Conservation (phyloP, 2,113 vertebrate genomes). For the Trematocara macrostoma region DNA sequence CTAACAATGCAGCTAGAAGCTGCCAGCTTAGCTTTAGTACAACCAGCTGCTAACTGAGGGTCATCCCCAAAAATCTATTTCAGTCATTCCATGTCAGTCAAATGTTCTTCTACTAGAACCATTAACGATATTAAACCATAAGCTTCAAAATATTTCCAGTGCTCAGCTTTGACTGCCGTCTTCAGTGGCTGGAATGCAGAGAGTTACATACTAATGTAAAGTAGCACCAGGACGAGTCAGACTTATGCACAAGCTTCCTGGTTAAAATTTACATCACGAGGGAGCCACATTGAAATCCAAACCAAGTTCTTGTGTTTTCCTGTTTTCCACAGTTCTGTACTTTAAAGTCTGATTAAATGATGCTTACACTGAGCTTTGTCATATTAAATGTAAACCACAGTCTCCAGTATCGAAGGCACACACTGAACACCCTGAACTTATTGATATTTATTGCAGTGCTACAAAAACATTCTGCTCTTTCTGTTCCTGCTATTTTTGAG, state of each 20-base stretch:
- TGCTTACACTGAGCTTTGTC: accelerated
- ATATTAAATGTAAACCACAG: background rate
- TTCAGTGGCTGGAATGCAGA: background rate
- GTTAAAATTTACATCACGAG: background rate
- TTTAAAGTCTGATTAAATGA: background rate
- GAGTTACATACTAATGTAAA: accelerated
- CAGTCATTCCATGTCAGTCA: background rate
- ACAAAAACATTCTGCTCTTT: background rate
- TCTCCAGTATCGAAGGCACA: background rate
- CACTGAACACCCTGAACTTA: background rate
- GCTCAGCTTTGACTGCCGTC: background rate
- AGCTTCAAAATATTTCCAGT: background rate
- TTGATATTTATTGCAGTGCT: background rate
- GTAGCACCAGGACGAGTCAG: accelerated
- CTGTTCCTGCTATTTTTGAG: background rate
- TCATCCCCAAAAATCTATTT: background rate
- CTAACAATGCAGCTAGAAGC: background rate
- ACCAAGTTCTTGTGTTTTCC: background rate
- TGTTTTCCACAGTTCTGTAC: background rate
- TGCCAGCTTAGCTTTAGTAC: background rate
- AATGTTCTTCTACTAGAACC: background rate
- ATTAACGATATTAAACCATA: background rate
- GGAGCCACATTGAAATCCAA: background rate
- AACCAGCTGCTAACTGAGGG: background rate
- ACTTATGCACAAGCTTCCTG: background rate